Evolutionary conservation across 2,797 vertebrate species (phyloP).

Genomic region (Acipenser transmontanus): DNA sequence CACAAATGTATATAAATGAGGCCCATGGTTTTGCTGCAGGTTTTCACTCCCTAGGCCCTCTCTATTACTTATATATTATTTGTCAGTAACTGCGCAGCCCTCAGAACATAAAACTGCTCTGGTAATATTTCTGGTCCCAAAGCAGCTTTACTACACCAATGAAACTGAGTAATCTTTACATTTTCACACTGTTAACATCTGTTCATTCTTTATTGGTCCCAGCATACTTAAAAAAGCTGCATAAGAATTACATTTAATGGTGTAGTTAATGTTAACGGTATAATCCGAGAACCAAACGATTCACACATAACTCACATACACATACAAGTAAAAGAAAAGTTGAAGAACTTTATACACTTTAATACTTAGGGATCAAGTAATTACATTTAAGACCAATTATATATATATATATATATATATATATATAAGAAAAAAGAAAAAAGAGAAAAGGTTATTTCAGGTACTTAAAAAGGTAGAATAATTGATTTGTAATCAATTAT

Average conservation of each 20-base stretch:
- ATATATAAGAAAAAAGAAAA: too few relatives aligned
- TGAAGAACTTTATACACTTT: too few relatives aligned
- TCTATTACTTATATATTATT: slow-evolving; percentile 68
- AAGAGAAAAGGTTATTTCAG: too few relatives aligned
- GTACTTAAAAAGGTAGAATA: too few relatives aligned
- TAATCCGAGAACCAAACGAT: slow-evolving; percentile 56
- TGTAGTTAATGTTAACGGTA: slow-evolving; percentile 69
- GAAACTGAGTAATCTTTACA: slow-evolving; percentile 92
- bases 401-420: too few relatives aligned
- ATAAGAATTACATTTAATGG: slow-evolving; percentile 70
- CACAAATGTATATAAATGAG: slow-evolving; percentile 6
- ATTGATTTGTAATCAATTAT: too few relatives aligned
- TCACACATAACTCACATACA: background rate
- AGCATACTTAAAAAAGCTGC: slow-evolving; percentile 55
- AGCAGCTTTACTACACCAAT: slow-evolving; percentile 86
- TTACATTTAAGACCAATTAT: too few relatives aligned
- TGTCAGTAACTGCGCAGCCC: slow-evolving; percentile 64
- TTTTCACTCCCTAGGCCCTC: slow-evolving; percentile 59
- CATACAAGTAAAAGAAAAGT: too few relatives aligned
- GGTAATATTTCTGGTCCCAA: slow-evolving; percentile 76
- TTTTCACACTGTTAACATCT: slow-evolving; percentile 95
- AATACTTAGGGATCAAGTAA: too few relatives aligned
- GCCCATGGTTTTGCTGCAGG: background rate
- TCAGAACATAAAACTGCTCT: slow-evolving; percentile 68
- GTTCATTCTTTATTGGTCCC: slow-evolving; percentile 93